Base-by-base conservation (phyloP, 2,888 invertebrate species). In the Trimorus sp. region DNA sequence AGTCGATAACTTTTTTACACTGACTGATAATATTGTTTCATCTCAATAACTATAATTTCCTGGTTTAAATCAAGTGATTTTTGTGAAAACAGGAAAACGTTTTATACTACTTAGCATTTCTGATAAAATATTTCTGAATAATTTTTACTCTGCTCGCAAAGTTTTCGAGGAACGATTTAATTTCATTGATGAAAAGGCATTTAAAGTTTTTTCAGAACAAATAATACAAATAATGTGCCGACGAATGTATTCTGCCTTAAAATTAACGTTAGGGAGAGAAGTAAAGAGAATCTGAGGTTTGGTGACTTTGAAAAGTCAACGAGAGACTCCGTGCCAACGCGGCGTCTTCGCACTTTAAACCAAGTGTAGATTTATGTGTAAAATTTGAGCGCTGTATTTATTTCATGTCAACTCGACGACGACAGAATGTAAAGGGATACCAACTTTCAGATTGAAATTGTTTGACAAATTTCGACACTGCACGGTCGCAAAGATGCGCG, bases 391-490 rank as follows among this genome's bases (percentile, higher is more conserved):
- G 84, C 77, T 85, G 77, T 86, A 86, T 86, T 87, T 87, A 87
- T 87, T 85, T 85, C 83, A 84, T 83, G 84, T 80, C 77, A 83
- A 79, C 80, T 79, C 54, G 58, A 76, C 38, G 79, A 74, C 73
- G 85, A 87, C 84, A 87, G 86, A 86, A 84, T 88, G 87, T 87
- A 86, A 74, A 75, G 80, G 58, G 62, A 62, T 80, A 66, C 80
- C 75, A 78, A 83, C 66, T 74, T 69, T 75, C 6, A 68, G 65
- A 68, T 48, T 70, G 65, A 74, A 75, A 76, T 69, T 77, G 65
- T 51, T 59, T 69, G 77, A 66, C 26, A 4, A 26, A 26, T 26
- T 26, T 26, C 26, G 26, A 26, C 26, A 26, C 26, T 26, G 26
- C 26, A 26, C 4, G 26, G 26, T 26, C 26, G 1, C 26, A 26